Percentiles rank a stretch among this genome's conserved stretches.
Conservation (phyloP, 2,888 invertebrate species). For the Chorisops tibialis region DNA sequence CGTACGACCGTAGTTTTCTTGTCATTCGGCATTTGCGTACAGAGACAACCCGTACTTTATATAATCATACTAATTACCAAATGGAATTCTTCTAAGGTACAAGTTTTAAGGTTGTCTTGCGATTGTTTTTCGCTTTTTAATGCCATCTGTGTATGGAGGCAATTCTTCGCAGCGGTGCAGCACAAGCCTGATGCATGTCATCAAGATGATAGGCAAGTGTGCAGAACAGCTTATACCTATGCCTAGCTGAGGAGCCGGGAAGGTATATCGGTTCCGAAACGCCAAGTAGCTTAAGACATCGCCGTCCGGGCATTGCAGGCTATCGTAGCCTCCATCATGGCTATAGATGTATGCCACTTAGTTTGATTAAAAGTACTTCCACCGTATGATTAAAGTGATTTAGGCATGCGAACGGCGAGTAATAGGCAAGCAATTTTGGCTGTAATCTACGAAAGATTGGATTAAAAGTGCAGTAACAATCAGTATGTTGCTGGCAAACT, state of each 20-base stretch:
- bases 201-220: too few relatives aligned
- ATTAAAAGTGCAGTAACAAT: not conserved
- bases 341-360: slow-evolving; percentile 10
- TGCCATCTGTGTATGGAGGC: not conserved
- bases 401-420: slow-evolving; percentile 23
- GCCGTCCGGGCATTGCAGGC: not conserved
- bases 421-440: slow-evolving; percentile 15
- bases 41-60: not conserved
- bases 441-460: not conserved
- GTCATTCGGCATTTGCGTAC: not conserved
- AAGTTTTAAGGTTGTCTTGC: not conserved
- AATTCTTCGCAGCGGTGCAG: not conserved
- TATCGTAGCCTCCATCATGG: not conserved
- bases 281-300: too few relatives aligned
- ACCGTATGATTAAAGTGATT: slow-evolving; percentile 24
- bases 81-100: not conserved
- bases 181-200: too few relatives aligned
- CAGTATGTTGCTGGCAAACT: not conserved
- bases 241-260: too few relatives aligned
- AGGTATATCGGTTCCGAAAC: too few relatives aligned
- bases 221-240: too few relatives aligned
- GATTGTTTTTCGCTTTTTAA: not conserved
- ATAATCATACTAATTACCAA: not conserved
- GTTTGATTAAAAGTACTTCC: slow-evolving; percentile 18
- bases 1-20: too few relatives aligned